Evolutionary conservation across 2,113 vertebrate species (phyloP), one percentile per base, ranked within the genome.

Genomic region (Labrus mixtus): DNA sequence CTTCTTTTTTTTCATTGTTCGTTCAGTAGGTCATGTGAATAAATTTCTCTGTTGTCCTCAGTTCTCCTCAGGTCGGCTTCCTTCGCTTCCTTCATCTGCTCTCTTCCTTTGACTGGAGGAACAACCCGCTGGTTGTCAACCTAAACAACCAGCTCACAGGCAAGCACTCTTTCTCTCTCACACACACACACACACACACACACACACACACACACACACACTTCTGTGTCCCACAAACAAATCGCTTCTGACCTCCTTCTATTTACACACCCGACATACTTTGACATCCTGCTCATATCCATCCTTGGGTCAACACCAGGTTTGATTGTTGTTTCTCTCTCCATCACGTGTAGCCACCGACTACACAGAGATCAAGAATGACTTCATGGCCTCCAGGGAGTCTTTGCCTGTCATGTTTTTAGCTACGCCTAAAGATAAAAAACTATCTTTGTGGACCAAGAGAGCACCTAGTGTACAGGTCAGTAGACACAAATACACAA

Each of bases 101-200:
- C 16, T 94, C 95, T n/a, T 95, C 95, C 43, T 98, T 98, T 79
- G 98, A 99, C 90, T 99, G 98, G 98, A 97, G 95, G 87, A 99
- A 97, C 88, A 97, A 83, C 85, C 96, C 97, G 46, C 93, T 99
- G 76, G 88, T 99, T 1, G 92, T 99, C 75, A 97, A 98, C 90
- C 93, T 99, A 48, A 99, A 99, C 16, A 85, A 67, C 33, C 95
- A 96, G 36, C 93, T 99, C 29, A 94, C 93, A 92, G 97, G 98
- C 97, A 91, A 91, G 94, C 33, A 2, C 71, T 53, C 63, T 15
- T 55, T 43, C 51, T 41, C 70, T 60, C 37, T 22, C 60, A 70
- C 51, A 48, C 55, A 58, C 54, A 0, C 39, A 23, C n/a, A n/a
- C 60, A 70, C 51, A 48, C 55, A 58, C 54, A 0, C 39, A 23